Evolutionary conservation across 2,797 vertebrate species (phyloP).

Genomic region (Sciurus vulgaris): DNA sequence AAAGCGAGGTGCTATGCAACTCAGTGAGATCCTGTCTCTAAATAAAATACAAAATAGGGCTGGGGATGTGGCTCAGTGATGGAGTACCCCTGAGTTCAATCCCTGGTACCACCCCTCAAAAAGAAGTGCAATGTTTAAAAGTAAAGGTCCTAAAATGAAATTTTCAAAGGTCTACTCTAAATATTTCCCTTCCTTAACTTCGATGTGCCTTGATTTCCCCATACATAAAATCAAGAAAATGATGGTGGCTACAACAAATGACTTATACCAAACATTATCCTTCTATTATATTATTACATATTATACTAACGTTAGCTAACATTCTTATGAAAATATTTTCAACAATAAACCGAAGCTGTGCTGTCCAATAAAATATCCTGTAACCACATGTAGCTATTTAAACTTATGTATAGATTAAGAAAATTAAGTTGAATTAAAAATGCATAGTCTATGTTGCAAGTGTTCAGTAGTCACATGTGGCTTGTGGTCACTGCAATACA

Average conservation of each 20-base stretch:
- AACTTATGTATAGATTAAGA: not conserved
- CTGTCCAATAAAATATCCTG: not conserved
- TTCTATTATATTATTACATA: too few relatives aligned
- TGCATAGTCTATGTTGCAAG: not conserved
- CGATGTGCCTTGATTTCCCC: not conserved
- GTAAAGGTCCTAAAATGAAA: constrained; percentile 11
- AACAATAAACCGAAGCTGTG: not conserved
- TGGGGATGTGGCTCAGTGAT: too few relatives aligned
- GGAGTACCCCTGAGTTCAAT: too few relatives aligned
- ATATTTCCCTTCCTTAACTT: not conserved
- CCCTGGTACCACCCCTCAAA: not conserved
- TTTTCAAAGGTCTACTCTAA: not conserved
- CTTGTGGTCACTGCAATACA: not conserved
- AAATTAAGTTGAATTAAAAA: not conserved
- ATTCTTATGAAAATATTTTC: not conserved
- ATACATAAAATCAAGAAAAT: constrained; percentile 1
- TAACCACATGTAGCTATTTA: not conserved
- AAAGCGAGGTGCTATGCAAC: too few relatives aligned
- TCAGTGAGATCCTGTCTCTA: too few relatives aligned
- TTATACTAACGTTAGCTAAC: not conserved
- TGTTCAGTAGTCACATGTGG: not conserved
- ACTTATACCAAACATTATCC: not conserved
- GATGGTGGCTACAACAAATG: not conserved
- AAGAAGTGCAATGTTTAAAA: not conserved
- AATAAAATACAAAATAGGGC: too few relatives aligned